Base-by-base conservation (phyloP, 2,113 vertebrate genomes). In the Osmerus eperlanus region DNA sequence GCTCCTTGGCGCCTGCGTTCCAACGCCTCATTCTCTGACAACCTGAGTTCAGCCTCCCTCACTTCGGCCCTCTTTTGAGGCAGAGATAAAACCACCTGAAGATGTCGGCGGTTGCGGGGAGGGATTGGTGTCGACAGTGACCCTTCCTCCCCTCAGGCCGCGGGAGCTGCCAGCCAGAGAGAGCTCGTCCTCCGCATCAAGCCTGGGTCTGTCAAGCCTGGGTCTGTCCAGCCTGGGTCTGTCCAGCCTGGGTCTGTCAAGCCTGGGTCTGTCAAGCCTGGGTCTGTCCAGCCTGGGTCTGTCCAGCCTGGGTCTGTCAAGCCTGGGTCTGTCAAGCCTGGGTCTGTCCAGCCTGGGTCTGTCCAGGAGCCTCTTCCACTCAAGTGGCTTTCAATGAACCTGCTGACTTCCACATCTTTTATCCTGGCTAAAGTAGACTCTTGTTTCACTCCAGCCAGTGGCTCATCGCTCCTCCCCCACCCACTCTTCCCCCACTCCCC, bases 371-470 rank as follows among this genome's bases (percentile, higher is more conserved):
- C 60, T 47, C 53, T 78, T 61, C 66, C 59, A 23, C 18, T 58
- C 67, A 59, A 62, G 60, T 54, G 55, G 63, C 71, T 68, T 66
- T 61, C 53, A 67, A 59, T 67, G 36, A 53, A 67, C 64, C 64
- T 72, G 75, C 47, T 77, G 75, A 77, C 69, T 67, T 60, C 19
- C 23, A 68, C 67, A 52, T 53, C 65, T 72, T 72, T 68, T 70
- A 72, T 77, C 47, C 54, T 53, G n/a, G 36, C 36, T 41, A 41
- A 41, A 41, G 8, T 18, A 19, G 71, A 74, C 55, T 15, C 61
- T 36, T 70, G 71, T 61, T 78, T 61, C 16, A 32, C 60, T 41
- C 19, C 16, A 41, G 52, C 23, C 61, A 41, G 25, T 1, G 62
- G n/a, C 54, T 4, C 18, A 32, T 29, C 25, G 32, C 25, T 29